A percentile compares a stretch with the other conserved stretches of the same genome.
These are phyloP conservation scores for Eupsittula cactorum DNA, from an alignment of 2,113 vertebrate genomes.

Conservation along the genomic window DNA sequence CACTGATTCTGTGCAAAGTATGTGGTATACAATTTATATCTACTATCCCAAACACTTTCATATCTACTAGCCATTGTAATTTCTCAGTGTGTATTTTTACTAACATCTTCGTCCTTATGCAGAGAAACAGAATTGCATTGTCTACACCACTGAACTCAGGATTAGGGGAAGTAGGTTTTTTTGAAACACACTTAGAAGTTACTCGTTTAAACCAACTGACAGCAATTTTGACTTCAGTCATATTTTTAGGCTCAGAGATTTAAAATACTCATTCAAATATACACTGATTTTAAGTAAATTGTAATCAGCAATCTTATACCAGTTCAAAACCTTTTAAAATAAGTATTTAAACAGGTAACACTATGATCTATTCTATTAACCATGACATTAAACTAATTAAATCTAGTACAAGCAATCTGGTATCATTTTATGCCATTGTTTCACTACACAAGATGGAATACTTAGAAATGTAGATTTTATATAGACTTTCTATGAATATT, in stretches of 20 bases:
- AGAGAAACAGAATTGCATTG: background rate
- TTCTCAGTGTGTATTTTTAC: background rate
- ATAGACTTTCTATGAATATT: background rate
- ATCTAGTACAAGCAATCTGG: background rate
- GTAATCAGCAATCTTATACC: background rate
- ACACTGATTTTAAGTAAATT: background rate
- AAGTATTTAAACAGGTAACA: background rate
- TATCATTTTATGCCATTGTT: background rate
- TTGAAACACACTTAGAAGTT: background rate
- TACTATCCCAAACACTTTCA: background rate
- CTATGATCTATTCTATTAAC: background rate
- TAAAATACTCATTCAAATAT: background rate
- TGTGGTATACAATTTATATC: background rate
- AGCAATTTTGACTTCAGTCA: background rate
- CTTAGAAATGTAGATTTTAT: background rate
- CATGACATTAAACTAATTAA: background rate
- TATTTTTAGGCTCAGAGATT: background rate
- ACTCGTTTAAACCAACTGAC: background rate
- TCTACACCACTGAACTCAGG: background rate
- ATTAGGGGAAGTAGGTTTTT: background rate
- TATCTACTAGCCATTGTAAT: background rate
- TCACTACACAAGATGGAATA: background rate
- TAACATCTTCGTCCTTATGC: background rate
- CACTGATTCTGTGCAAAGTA: background rate
- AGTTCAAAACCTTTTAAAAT: background rate